Conservation (phyloP, 2,113 vertebrate species). For the Podiceps cristatus region DNA sequence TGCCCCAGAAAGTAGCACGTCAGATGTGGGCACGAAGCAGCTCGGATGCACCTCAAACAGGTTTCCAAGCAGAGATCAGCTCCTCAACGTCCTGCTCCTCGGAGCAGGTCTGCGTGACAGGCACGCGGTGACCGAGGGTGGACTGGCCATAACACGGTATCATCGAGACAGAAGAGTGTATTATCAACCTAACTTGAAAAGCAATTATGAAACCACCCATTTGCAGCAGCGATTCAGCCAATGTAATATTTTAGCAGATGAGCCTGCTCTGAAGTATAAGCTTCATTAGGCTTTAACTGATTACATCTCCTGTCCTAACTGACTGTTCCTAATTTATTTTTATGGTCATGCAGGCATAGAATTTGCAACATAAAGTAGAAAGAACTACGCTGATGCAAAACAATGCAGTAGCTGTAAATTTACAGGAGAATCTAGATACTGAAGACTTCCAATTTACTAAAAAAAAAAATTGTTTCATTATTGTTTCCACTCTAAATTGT, state of each 20-base stretch:
- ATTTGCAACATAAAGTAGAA: neutral
- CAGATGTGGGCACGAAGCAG: rapidly evolving
- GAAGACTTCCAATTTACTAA: neutral
- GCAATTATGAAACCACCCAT: neutral
- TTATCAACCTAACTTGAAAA: neutral
- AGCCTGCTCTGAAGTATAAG: neutral
- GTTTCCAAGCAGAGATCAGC: rapidly evolving
- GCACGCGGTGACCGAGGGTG: neutral
- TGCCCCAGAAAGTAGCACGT: neutral
- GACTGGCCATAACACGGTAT: neutral
- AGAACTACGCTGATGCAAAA: neutral
- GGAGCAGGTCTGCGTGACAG: rapidly evolving
- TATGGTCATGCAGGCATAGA: neutral
- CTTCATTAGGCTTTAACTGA: constrained; percentile 18
- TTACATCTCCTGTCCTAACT: neutral
- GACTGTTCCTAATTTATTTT: neutral
- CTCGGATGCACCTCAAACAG: rapidly evolving
- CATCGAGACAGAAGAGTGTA: neutral
- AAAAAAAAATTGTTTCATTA: neutral
- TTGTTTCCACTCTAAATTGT: neutral
- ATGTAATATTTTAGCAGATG: neutral
- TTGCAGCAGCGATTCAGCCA: neutral
- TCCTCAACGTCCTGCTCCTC: neutral
- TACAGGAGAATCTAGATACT: neutral
- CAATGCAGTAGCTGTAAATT: neutral